A percentile compares a stretch with the other conserved stretches of the same genome.
Conservation (phyloP, 1,140 invertebrate genomes). For the Sminthurinus signatus region DNA sequence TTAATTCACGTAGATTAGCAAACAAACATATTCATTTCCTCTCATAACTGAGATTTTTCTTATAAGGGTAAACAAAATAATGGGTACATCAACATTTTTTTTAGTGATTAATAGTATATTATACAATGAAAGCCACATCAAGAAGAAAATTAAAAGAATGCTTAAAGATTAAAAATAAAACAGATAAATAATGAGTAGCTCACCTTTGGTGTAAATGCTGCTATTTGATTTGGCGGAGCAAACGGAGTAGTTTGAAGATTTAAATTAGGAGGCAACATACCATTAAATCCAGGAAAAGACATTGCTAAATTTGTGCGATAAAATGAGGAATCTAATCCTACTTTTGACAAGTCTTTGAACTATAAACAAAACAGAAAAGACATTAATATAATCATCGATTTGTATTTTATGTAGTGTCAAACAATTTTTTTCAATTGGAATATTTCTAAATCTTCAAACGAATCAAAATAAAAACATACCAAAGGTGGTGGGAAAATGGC, state of each 20-base stretch:
- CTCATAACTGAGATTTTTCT: no score
- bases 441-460: background rate
- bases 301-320: constrained; percentile 69
- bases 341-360: constrained; percentile 84
- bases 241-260: constrained; percentile 65
- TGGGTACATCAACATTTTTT: no score
- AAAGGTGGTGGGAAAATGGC: constrained; percentile 56
- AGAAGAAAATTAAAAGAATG: constrained; percentile 7
- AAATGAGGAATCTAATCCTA: constrained; percentile 66
- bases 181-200: no score
- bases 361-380: constrained; percentile 46
- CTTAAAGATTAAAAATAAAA: constrained; percentile 5
- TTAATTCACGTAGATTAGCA: no score
- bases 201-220: constrained; percentile 86
- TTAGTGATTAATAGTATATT: no score
- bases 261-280: constrained; percentile 68
- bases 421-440: background rate
- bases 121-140: no score
- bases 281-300: constrained; percentile 66
- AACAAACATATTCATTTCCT: no score
- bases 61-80: no score
- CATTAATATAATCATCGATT: no score
- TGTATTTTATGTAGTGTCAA: background rate
- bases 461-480: constrained; percentile 44
- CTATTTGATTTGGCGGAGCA: constrained; percentile 67